Conservation (phyloP, 2,113 vertebrate genomes). For the Gasterosteus nipponicus region DNA sequence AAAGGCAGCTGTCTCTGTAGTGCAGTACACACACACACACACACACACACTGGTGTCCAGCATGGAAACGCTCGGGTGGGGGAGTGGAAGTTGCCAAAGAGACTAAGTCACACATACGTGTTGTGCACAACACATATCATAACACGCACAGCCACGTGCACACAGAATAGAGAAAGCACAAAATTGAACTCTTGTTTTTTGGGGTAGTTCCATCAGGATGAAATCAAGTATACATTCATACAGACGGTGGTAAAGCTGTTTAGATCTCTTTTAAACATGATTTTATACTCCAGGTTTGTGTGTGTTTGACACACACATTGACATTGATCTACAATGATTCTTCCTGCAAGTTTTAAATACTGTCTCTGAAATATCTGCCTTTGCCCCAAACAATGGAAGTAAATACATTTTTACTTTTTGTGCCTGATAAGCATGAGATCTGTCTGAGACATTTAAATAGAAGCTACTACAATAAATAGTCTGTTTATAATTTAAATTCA, state of each 20-base stretch:
- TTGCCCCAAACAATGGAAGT: neutral
- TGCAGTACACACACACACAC: conserved; percentile 22
- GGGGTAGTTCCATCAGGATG: neutral
- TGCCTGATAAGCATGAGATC: neutral
- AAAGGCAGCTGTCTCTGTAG: conserved; percentile 74
- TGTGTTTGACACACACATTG: neutral
- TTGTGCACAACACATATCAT: conserved; percentile 7
- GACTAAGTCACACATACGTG: neutral
- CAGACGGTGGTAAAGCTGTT: neutral
- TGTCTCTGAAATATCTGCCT: neutral
- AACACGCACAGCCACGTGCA: neutral
- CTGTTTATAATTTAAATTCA: neutral
- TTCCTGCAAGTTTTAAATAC: too few species aligned
- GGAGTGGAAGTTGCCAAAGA: conserved; percentile 26
- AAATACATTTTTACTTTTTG: neutral
- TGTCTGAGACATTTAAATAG: neutral
- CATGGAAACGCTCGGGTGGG: conserved; percentile 24
- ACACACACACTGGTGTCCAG: conserved; percentile 1
- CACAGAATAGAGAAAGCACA: conserved; percentile 1
- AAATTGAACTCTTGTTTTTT: neutral
- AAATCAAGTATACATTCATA: neutral
- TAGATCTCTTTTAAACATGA: neutral
- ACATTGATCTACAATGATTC: too few species aligned
- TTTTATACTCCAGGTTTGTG: neutral
- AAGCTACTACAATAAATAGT: neutral